Evolutionary conservation across 2,113 vertebrate species (phyloP), one percentile per base, ranked within the genome.

Genomic region (Cyphomyrus discorhynchus): DNA sequence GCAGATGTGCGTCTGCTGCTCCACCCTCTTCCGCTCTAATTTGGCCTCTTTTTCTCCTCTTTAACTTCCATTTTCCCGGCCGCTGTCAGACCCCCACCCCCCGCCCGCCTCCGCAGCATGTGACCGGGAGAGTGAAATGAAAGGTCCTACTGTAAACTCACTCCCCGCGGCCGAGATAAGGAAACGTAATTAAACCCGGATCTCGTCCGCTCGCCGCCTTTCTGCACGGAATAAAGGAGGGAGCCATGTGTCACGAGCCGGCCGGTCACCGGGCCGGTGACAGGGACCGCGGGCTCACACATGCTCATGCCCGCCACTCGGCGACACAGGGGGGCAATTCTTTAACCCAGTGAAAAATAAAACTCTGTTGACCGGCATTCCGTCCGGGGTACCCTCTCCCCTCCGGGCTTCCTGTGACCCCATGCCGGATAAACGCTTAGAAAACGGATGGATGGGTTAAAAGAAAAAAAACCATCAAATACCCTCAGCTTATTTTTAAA

Each of bases 171-270:
- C 89, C 82, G 90, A 91, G 92, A 94, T 94, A 94, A 95, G 94
- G 91, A 93, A 94, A 94, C 92, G 58, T 94, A 94, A 96, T 95
- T 93, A 95, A 70, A 49, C 62, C 24, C 31, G 13, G 42, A 19
- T 90, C 88, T 92, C 89, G 91, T 88, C 91, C 92, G 74, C 70
- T 89, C 94, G 91, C 93, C 31, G 83, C 80, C 86, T 35, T 39
- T 31, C 58, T 15, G 27, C 24, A 7, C 47, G 45, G 45, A 24
- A 77, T 31, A 88, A 47, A 6, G 17, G 58, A 31, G 45, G 31
- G 21, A 27, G 24, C 10, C n/a, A n/a, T 17, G 58, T 31, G 21
- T 58, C 19, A 21, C 42, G n/a, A 24, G 88, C 45, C 15, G 27
- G 47, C 50, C 31, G 15, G 80, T 88, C 87, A 87, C 35, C 46